phyloP scores from a whole-genome alignment of 2,797 vertebrate species.

The Calcarius lapponicus region DNA sequence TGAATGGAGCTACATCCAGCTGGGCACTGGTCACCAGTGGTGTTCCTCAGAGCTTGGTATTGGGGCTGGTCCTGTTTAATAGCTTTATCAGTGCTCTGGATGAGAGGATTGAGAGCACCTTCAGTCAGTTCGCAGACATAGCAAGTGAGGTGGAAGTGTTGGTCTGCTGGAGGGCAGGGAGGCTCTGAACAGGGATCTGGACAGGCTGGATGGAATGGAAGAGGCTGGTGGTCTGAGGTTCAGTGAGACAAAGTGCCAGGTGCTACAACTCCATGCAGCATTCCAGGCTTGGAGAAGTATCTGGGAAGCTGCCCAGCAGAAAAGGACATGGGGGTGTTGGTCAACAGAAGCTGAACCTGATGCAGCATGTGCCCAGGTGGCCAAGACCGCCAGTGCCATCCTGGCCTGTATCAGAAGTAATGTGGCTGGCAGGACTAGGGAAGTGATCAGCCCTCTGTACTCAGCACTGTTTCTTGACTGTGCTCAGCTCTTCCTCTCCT shows the following conservation, averaged over 20 bases:
- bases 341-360: not conserved
- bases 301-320: not conserved
- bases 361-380: not conserved
- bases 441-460: not conserved
- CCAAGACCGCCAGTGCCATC: not conserved
- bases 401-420: not conserved
- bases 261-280: not conserved
- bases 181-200: not conserved
- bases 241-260: not conserved
- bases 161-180: not conserved
- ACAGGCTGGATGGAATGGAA: not conserved
- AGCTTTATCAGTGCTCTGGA: not conserved
- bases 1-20: not conserved
- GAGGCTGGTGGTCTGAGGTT: not conserved
- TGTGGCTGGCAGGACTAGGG: not conserved
- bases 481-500: not conserved
- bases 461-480: not conserved
- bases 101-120: not conserved
- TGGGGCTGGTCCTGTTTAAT: not conserved
- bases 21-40: not conserved
- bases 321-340: not conserved
- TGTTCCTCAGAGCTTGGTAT: not conserved
- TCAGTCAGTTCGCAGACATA: not conserved
- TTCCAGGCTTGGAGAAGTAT: not conserved
- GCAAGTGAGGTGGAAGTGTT: not conserved